phyloP scores from a whole-genome alignment of 2,113 vertebrate species.

The Etheostoma spectabile region DNA sequence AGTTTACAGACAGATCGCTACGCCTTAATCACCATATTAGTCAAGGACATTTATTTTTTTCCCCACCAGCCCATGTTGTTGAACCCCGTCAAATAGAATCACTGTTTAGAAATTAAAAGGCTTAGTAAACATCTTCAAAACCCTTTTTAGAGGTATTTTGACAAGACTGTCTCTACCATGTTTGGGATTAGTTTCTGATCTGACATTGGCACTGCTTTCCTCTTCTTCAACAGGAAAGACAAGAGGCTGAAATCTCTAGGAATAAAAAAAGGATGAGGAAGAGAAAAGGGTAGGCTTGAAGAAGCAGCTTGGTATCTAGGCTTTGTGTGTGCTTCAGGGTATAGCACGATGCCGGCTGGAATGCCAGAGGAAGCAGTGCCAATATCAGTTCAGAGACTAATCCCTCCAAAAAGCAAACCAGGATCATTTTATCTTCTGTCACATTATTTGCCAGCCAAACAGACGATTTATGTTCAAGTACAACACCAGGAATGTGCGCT shows the following conservation, averaged over 20 bases:
- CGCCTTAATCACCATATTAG: constrained; percentile 19
- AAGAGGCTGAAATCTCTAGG: background rate
- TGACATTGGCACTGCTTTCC: background rate
- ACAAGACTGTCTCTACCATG: background rate
- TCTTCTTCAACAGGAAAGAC: background rate
- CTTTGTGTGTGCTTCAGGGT: background rate
- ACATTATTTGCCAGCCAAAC: background rate
- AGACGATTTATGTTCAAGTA: background rate
- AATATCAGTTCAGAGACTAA: constrained; percentile 20
- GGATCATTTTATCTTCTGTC: background rate
- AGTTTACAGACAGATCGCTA: constrained; percentile 47
- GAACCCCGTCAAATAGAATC: background rate
- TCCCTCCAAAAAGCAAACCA: background rate
- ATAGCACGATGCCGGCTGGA: background rate
- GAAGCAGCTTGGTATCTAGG: constrained; percentile 1
- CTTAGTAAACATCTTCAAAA: background rate
- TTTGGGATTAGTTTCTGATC: constrained; percentile 5
- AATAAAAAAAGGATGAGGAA: background rate
- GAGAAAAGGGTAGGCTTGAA: background rate
- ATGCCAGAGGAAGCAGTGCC: constrained; percentile 1
- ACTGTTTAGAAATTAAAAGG: background rate
- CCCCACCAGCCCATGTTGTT: background rate
- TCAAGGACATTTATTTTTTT: background rate
- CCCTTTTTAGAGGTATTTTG: background rate
- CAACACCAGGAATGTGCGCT: background rate